Conservation (phyloP, 2,888 invertebrate genomes). For the Chymomyza procnemis region DNA sequence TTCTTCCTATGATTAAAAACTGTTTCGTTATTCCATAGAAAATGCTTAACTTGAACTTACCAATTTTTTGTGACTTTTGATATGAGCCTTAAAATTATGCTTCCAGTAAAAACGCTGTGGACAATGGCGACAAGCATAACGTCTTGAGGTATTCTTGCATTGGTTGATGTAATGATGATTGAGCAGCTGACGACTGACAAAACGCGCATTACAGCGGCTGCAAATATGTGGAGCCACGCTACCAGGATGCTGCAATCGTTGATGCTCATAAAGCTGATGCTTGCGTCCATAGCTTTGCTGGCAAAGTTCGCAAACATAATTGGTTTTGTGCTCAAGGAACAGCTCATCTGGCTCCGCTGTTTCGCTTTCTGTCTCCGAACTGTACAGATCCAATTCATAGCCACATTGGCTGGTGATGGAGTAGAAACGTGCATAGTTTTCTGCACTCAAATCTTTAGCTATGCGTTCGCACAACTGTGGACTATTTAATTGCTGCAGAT, state of each 20-base stretch:
- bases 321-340: constrained; percentile 11
- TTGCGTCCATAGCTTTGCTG: constrained; percentile 66
- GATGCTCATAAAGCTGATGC: constrained; percentile 75
- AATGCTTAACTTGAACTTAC: not conserved
- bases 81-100: constrained; percentile 72
- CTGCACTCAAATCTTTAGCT: not conserved
- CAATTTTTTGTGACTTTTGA: constrained; percentile 16
- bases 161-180: constrained; percentile 80
- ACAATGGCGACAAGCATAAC: constrained; percentile 73
- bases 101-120: constrained; percentile 76
- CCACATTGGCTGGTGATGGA: constrained; percentile 69
- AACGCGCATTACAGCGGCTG: constrained; percentile 80
- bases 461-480: not conserved
- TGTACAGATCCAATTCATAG: constrained; percentile 62
- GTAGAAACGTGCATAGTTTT: constrained; percentile 47
- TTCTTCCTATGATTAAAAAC: constrained; percentile 37
- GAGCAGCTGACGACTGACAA: constrained; percentile 80
- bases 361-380: constrained; percentile 34
- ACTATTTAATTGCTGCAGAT: not conserved
- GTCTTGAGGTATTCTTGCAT: constrained; percentile 74
- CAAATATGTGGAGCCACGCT: constrained; percentile 80
- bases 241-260: constrained; percentile 72
- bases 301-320: constrained; percentile 72
- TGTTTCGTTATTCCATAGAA: not conserved
- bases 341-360: not conserved